These are phyloP conservation scores for Microchrysa polita DNA, from an alignment of 2,888 invertebrate genomes.

Conservation along the genomic window DNA sequence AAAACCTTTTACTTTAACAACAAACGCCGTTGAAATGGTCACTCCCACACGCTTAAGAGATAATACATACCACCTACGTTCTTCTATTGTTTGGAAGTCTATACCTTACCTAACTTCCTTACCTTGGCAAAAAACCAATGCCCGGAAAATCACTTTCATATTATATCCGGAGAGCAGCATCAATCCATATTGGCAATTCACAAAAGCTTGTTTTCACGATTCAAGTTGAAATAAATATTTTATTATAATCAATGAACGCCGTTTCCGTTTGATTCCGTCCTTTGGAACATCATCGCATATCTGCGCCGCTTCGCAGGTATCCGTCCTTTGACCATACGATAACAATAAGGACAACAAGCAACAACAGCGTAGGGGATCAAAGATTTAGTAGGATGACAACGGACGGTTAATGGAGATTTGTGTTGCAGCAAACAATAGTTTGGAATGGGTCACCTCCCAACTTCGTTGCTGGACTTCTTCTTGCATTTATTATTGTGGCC, in stretches of 20 bases:
- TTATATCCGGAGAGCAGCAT: not conserved
- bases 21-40: too few relatives aligned
- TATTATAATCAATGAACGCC: slow-evolving; percentile 41
- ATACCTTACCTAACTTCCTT: too few relatives aligned
- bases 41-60: too few relatives aligned
- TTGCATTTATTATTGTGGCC: not conserved
- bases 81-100: too few relatives aligned
- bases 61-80: too few relatives aligned
- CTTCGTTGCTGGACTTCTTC: too few relatives aligned
- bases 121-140: not conserved
- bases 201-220: slow-evolving; percentile 27
- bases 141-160: not conserved
- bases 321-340: not conserved
- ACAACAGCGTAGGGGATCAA: too few relatives aligned
- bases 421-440: not conserved
- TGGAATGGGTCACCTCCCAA: not conserved
- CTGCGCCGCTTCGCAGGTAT: not conserved
- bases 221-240: slow-evolving; percentile 41
- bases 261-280: slow-evolving; percentile 15
- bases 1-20: too few relatives aligned
- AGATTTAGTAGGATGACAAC: not conserved
- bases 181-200: not conserved
- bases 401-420: slow-evolving; percentile 3
- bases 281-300: slow-evolving; percentile 23
- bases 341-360: not conserved